Conservation (phyloP, 2,888 invertebrate genomes). For the Conops quadrifasciatus region DNA sequence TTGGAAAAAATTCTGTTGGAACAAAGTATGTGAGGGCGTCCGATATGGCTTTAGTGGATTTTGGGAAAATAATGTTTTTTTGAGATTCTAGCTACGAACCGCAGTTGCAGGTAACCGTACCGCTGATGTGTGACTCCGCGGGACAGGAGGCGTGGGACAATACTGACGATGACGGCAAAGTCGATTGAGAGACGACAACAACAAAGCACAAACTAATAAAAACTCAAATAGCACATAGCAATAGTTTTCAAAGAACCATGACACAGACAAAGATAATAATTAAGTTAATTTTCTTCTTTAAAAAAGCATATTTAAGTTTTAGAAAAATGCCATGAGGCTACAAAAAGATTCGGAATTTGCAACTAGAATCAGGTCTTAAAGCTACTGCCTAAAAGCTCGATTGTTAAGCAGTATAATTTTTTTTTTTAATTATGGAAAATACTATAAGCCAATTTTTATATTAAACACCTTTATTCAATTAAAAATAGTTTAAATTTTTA, state of each 20-base stretch:
- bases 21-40: slow-evolving; percentile 54
- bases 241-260: too few species aligned
- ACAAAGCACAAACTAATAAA: neutral
- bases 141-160: neutral
- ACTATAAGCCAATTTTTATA: too few species aligned
- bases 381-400: too few species aligned
- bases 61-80: slow-evolving; percentile 1
- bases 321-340: neutral
- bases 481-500: slow-evolving; percentile 34
- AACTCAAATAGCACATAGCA: slow-evolving; percentile 7
- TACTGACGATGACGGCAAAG: slow-evolving; percentile 9
- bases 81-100: slow-evolving; percentile 48
- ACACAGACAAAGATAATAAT: too few species aligned
- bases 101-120: slow-evolving; percentile 56
- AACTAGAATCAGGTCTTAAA: too few species aligned
- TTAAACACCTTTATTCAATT: slow-evolving; percentile 22
- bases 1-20: slow-evolving; percentile 54
- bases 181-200: slow-evolving; percentile 9
- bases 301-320: too few species aligned
- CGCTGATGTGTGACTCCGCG: slow-evolving; percentile 47
- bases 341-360: too few species aligned
- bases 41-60: neutral
- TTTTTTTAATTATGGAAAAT: too few species aligned
- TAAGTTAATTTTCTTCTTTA: too few species aligned
- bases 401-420: too few species aligned